Percentiles rank a stretch among this genome's conserved stretches.
Conservation (phyloP, 2,113 vertebrate genomes). For the Thryonomys swinderianus region DNA sequence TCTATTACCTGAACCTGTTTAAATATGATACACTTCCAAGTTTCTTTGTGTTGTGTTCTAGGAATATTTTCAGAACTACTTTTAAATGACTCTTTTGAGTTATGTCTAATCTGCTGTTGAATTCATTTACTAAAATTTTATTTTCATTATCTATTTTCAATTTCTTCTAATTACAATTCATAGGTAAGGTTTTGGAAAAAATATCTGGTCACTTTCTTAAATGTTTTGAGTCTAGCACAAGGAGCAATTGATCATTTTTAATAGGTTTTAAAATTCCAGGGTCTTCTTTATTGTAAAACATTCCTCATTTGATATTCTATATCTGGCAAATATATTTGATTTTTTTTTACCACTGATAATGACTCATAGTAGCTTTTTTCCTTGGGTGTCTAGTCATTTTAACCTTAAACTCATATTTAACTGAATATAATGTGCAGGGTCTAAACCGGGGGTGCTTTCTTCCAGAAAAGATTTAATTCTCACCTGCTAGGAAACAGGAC, state of each 20-base stretch:
- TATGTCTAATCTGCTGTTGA: neutral
- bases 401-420: neutral
- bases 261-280: neutral
- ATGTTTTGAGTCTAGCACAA: neutral
- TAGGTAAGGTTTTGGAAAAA: neutral
- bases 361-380: neutral
- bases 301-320: neutral
- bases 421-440: neutral
- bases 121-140: neutral
- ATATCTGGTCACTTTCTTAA: neutral
- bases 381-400: neutral
- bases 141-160: neutral
- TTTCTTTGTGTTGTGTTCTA: neutral
- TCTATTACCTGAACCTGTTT: neutral
- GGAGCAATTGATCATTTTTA: neutral
- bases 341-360: neutral
- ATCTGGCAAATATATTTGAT: neutral
- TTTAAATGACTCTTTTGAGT: neutral
- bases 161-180: neutral
- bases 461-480: neutral
- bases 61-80: neutral
- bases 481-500: neutral
- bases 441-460: neutral
- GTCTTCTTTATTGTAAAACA: neutral
- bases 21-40: neutral